A percentile compares a stretch with the other conserved stretches of the same genome.
phyloP scores from a whole-genome alignment of 1,140 invertebrate genomes.

The Drosophila cardini region DNA sequence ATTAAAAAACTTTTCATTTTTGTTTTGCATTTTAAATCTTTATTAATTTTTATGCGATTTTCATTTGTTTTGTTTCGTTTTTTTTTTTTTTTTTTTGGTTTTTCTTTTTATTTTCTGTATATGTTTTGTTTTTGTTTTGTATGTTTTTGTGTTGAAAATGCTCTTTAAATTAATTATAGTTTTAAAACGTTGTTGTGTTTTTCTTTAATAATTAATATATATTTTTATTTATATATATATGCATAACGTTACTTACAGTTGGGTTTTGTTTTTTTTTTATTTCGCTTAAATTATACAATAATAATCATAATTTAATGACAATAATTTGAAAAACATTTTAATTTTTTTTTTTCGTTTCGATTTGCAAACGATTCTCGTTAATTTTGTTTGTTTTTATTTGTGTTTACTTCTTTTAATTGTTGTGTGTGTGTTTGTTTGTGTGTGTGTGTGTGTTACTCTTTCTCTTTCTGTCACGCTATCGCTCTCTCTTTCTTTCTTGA shows the following conservation, averaged over 20 bases:
- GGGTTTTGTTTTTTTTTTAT: constrained; percentile 3
- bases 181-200: constrained; percentile 61
- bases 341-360: not conserved
- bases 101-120: constrained; percentile 34
- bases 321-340: constrained; percentile 58
- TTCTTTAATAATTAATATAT: constrained; percentile 58
- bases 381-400: constrained; percentile 10
- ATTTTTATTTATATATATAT: constrained; percentile 21
- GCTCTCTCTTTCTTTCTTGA: constrained; percentile 10
- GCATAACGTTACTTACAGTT: constrained; percentile 81
- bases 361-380: constrained; percentile 4
- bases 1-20: constrained; percentile 25
- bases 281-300: constrained; percentile 74
- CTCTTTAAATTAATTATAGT: constrained; percentile 57
- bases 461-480: constrained; percentile 2
- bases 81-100: constrained; percentile 24
- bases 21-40: constrained; percentile 78
- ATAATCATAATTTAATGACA: constrained; percentile 70
- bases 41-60: constrained; percentile 63
- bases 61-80: constrained; percentile 30
- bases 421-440: constrained; percentile 19
- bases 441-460: constrained; percentile 10
- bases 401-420: not conserved
- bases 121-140: constrained; percentile 29
- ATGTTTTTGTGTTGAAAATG: constrained; percentile 36